Evolutionary conservation across 2,888 invertebrate species (phyloP), one percentile per base, ranked within the genome.

Genomic region (Stenchaetothrips biformis): DNA sequence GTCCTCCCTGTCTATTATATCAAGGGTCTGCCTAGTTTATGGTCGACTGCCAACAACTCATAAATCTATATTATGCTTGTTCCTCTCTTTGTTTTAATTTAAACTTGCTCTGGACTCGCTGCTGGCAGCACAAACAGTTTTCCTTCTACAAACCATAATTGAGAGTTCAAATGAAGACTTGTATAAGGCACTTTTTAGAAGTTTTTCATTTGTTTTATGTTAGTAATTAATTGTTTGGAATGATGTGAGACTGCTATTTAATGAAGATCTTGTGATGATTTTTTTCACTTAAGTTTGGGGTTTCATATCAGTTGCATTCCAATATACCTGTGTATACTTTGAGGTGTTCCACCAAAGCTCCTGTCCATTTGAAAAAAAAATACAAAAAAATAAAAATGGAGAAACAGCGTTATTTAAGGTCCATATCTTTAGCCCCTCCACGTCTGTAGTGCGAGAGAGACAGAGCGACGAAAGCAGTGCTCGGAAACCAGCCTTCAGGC

Each of bases 91-190:
- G 21, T 21, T 67, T 9, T 67, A n/a, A n/a, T 67, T 67, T 7
- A 3, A 67, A n/a, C 21, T 67, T 21, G 21, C 25, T 67, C 21
- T 67, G 21, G 21, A 21, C 21, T 67, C 21, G 67, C 67, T 67
- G 67, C 67, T 67, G 67, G 67, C 67, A 67, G 67, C 67, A 67
- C 67, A 67, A 67, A 67, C 25, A 18, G 4, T 67, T 67, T 59
- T 2, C 6, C 16, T 59, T 16, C 6, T 13, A 59, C 11, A 13
- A 18, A 18, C 16, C 18, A 13, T 59, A 13, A 59, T 59, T 13
- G 16, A 18, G 59, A 13, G 11, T 37, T 37, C 37, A 37, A 37
- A 37, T 37, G 37, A 37, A 37, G 37, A 37, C 37, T 37, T 37
- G 37, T 37, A 37, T 37, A 37, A 37, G 37, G 37, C 37, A 1